These are phyloP conservation scores for Parauchenoglanis punctatus DNA, from an alignment of 2,797 vertebrate species.

Conservation along the genomic window DNA sequence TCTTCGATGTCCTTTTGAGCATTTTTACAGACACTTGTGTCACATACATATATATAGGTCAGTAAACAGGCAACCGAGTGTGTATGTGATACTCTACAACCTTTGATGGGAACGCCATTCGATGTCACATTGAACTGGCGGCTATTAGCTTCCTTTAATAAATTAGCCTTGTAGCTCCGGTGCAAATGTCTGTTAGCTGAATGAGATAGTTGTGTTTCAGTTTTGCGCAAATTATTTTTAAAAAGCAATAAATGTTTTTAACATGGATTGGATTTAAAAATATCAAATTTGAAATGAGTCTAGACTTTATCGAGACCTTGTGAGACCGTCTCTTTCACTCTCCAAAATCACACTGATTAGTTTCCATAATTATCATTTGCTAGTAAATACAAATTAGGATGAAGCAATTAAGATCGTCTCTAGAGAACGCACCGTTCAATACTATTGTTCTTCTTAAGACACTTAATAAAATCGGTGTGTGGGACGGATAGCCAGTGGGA, in stretches of 20 bases:
- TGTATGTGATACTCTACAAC: background rate
- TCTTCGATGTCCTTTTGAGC: background rate
- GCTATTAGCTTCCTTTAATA: background rate
- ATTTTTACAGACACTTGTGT: background rate
- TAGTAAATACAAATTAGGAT: conserved; percentile 15
- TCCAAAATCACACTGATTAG: background rate
- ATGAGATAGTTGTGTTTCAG: background rate
- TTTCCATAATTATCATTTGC: background rate
- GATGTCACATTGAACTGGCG: background rate
- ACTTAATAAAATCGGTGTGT: conserved; percentile 1
- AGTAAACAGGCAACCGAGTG: background rate
- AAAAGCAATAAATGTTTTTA: background rate
- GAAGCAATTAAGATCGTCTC: conserved; percentile 10
- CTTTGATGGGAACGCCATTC: background rate
- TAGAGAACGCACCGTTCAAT: background rate
- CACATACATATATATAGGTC: background rate
- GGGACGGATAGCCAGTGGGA: conserved; percentile 34
- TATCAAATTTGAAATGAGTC: background rate
- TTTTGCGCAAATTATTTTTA: background rate
- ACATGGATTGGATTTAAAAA: background rate
- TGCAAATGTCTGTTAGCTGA: background rate
- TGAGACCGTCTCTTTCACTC: background rate
- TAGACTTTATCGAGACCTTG: background rate
- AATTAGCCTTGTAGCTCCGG: background rate
- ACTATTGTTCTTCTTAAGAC: conserved; percentile 19